phyloP scores from a whole-genome alignment of 2,797 vertebrate species.

The Malacoraja senta region DNA sequence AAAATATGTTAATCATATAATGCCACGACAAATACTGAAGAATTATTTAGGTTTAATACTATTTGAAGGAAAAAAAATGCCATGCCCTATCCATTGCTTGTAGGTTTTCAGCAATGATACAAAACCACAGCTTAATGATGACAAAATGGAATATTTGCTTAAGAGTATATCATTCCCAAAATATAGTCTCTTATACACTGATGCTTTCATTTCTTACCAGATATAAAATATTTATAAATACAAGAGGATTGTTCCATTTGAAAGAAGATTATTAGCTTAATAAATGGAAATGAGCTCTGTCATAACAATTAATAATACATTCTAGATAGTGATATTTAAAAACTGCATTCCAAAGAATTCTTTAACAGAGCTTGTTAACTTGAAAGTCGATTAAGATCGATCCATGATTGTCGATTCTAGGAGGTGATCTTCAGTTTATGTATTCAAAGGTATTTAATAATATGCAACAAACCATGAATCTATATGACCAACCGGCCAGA shows the following conservation, averaged over 20 bases:
- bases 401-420: background rate
- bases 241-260: background rate
- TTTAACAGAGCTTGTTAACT: background rate
- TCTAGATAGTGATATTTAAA: background rate
- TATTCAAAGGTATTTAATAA: conserved; percentile 12
- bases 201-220: background rate
- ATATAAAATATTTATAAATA: background rate
- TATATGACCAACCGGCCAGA: background rate
- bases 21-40: background rate
- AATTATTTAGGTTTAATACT: background rate
- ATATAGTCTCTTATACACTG: background rate
- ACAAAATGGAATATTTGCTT: background rate
- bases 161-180: background rate
- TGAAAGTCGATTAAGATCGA: background rate
- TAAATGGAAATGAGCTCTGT: background rate
- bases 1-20: background rate
- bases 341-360: background rate
- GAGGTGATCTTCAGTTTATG: background rate
- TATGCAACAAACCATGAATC: background rate
- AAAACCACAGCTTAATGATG: background rate
- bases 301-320: background rate
- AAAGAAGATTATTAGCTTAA: background rate
- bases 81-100: no score
- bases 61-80: background rate
- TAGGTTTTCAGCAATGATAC: background rate